Percentiles rank a stretch among this genome's conserved stretches.
phyloP scores from a whole-genome alignment of 2,113 vertebrate species.

The Myotis lucifugus region DNA sequence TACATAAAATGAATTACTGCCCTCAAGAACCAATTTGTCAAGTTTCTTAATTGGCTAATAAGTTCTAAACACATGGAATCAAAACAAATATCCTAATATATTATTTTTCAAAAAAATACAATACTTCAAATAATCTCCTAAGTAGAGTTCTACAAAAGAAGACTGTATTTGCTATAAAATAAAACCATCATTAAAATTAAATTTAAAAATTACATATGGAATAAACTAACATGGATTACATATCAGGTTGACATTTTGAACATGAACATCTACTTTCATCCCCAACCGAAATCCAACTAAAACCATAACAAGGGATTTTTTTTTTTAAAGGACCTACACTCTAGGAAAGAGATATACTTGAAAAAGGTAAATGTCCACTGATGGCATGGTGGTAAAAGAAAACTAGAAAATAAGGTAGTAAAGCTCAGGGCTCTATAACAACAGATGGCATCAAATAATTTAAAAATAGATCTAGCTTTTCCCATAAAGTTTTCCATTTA shows the following conservation, averaged over 20 bases:
- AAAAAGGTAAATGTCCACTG: not conserved
- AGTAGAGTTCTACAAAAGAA: constrained; percentile 45
- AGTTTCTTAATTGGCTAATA: constrained; percentile 70
- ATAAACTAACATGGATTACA: constrained; percentile 39
- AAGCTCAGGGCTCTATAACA: not conserved
- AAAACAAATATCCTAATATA: constrained; percentile 79
- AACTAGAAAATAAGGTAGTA: constrained; percentile 34
- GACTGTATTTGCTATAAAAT: constrained; percentile 37
- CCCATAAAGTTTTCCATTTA: not conserved
- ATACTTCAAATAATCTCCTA: constrained; percentile 63
- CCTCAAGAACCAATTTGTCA: constrained; percentile 56
- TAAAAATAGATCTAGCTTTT: not conserved
- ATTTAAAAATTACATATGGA: constrained; percentile 46
- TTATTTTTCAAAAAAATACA: constrained; percentile 67
- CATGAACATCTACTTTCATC: not conserved
- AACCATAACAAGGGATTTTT: not conserved
- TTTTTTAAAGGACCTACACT: not conserved
- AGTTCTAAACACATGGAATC: constrained; percentile 75
- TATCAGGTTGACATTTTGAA: constrained; percentile 44
- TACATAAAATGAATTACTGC: constrained; percentile 64
- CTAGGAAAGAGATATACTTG: constrained; percentile 3
- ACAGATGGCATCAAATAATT: not conserved
- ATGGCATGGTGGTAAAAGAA: not conserved
- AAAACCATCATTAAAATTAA: constrained; percentile 59
- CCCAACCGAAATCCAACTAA: constrained; percentile 45